These are phyloP conservation scores for Cirrhinus molitorella DNA, from an alignment of 2,797 vertebrate genomes.

Conservation along the genomic window DNA sequence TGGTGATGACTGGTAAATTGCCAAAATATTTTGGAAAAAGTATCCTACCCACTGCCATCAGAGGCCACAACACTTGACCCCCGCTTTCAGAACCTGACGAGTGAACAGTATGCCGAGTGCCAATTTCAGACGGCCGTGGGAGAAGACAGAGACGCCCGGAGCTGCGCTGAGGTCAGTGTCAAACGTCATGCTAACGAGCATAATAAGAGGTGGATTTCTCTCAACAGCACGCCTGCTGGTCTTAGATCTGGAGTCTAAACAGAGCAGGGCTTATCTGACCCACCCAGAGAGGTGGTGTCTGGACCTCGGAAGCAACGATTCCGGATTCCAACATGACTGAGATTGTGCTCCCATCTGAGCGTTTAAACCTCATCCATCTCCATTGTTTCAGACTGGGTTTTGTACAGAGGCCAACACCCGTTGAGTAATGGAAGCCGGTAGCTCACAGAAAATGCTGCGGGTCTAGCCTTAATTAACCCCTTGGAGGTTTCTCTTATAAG, in stretches of 20 bases:
- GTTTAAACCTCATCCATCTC: slow-evolving; percentile 64
- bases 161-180: slow-evolving; percentile 47
- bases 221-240: slow-evolving; percentile 59
- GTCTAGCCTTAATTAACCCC: slow-evolving; percentile 65
- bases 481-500: slow-evolving; percentile 49
- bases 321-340: slow-evolving; percentile 59
- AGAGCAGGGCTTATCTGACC: slow-evolving; percentile 59
- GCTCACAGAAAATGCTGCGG: slow-evolving; percentile 47
- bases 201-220: slow-evolving; percentile 60
- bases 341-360: slow-evolving; percentile 58
- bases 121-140: slow-evolving; percentile 41
- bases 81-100: slow-evolving; percentile 53
- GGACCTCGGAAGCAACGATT: slow-evolving; percentile 51
- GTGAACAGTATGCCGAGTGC: slow-evolving; percentile 59
- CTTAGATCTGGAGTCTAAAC: slow-evolving; percentile 64
- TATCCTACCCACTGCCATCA: slow-evolving; percentile 55
- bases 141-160: slow-evolving; percentile 33
- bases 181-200: slow-evolving; percentile 53
- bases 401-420: slow-evolving; percentile 54
- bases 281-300: slow-evolving; percentile 60
- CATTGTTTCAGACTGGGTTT: slow-evolving; percentile 62
- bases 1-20: slow-evolving; percentile 55
- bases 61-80: slow-evolving; percentile 55
- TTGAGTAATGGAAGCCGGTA: slow-evolving; percentile 59
- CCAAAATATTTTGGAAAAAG: slow-evolving; percentile 62